Evolutionary conservation across 2,797 vertebrate species (phyloP), one percentile per base, ranked within the genome.

Genomic region (Spinibarbus caldwelli): DNA sequence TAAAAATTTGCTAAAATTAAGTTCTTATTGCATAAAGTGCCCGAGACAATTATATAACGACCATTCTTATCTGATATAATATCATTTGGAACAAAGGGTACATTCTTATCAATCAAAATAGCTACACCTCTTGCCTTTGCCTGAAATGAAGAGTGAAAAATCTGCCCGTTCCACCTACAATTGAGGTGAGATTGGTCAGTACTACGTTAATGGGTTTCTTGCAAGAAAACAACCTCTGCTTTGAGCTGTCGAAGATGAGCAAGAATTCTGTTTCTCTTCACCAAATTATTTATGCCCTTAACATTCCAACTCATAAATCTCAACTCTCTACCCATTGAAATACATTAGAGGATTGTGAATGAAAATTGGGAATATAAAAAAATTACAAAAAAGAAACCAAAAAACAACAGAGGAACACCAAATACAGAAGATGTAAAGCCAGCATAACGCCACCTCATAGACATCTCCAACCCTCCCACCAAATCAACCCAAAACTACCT

Each of bases 101-200:
- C 9, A 45, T 71, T 84, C 31, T 67, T 82, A 54, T 73, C n/a
- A n/a, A 87, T 73, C 4, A 87, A 38, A 7, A 89, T 79, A 1
- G 86, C 81, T 31, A 62, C 73, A 0, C 82, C 79, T 62, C 79
- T 78, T 5, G 52, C 15, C 10, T 73, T 84, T 2, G 31, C 62
- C 3, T 49, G 23, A 54, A 85, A 88, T 1, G 72, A 78, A 59
- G 57, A 57, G 1, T 57, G 54, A n/a, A 57, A 57, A n/a, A n/a
- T 57, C 3, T 57, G 54, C 21, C 21, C 21, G 8, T 57, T 11
- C 54, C 23, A 57, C 3, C 9, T 1, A n/a, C 4, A 10, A 0
- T 11, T 57, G 23, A 57, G 54, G 7, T 0, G 54, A 59, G 9
- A 11, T n/a, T 59, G 23, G 4, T 59, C 54, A 4, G 9, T 11